Base-by-base conservation (phyloP, 2,797 vertebrate genomes). In the Sebastes diaconus region DNA sequence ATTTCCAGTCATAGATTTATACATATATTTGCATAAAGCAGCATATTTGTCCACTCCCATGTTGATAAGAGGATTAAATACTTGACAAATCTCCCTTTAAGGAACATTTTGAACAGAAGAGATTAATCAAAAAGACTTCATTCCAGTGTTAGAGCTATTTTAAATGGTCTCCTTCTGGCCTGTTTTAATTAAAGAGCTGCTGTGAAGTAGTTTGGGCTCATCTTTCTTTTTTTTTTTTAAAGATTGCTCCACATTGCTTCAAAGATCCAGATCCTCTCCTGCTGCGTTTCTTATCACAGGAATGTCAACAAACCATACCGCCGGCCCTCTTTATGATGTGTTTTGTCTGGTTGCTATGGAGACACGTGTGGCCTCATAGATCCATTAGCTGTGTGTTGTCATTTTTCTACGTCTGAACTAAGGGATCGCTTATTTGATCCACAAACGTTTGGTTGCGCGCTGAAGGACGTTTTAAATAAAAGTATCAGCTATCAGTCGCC, bases 301-400 rank as follows among this genome's bases (percentile, higher is more conserved):
- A 79, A 73, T 75, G 90, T 85, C 60, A 85, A 69, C 67, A 77
- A 63, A 88, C 60, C 22, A 11, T 9, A 67, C 6, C 1, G 2
- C 58, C 29, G 18, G 0, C 42, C 71, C 74, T 61, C 74, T 88
- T 89, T 75, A 81, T 77, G 74, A 81, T 46, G 9, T 5, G 11
- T 55, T 70, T 30, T 32, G 22, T 67, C 34, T 81, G 10, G 12
- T 66, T 55, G 2, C 54, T 59, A 5, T 34, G 7, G 4, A 7
- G 32, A 27, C 27, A 5, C 3, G n/a, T 36, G 61, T 34, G 57
- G 34, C 50, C 27, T 25, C 39, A 46, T 1, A 29, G 50, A 77
- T 72, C 29, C 29, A 18, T 84, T 68, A 67, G 59, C 42, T 68
- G 14, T n/a, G 32, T 55, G 3, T 54, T 16, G 20, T 54, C 20